Percentiles rank a stretch among this genome's conserved stretches.
These are phyloP conservation scores for Macroglossus sobrinus DNA, from an alignment of 2,113 vertebrate species.

Conservation along the genomic window DNA sequence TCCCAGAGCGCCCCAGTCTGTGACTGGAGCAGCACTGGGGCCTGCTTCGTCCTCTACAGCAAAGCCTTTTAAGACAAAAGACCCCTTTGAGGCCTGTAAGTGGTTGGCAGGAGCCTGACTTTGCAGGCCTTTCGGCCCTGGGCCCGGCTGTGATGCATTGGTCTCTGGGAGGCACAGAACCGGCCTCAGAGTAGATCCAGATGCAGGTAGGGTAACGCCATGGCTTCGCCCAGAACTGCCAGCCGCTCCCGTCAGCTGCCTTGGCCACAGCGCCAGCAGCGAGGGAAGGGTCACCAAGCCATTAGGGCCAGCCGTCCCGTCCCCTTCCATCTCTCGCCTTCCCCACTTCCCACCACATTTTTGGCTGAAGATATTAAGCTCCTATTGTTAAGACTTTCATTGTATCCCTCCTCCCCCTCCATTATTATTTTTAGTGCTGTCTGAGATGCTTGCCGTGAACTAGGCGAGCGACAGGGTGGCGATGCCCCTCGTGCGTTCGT, in stretches of 20 bases:
- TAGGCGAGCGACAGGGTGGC: neutral
- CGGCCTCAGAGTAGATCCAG: neutral
- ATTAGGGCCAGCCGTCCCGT: too few species aligned
- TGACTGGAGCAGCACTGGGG: neutral
- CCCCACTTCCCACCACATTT: neutral
- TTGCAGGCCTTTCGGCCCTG: neutral
- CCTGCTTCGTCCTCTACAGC: neutral
- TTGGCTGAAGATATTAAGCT: neutral
- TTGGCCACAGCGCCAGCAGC: accelerated
- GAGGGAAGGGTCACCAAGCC: accelerated
- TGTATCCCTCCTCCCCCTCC: neutral
- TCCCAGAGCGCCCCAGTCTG: neutral
- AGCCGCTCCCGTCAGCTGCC: accelerated
- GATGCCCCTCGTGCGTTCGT: neutral
- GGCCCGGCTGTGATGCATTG: neutral
- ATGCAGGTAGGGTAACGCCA: accelerated
- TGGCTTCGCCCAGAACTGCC: neutral
- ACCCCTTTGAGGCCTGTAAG: neutral
- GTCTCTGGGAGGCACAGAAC: neutral
- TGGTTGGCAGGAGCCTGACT: neutral
- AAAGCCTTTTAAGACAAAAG: conserved; percentile 31
- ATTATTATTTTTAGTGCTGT: neutral
- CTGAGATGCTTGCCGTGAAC: neutral
- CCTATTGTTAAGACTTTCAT: neutral
- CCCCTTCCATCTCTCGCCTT: too few species aligned